Conservation (phyloP, 2,888 invertebrate species). For the Heliconius cydno region DNA sequence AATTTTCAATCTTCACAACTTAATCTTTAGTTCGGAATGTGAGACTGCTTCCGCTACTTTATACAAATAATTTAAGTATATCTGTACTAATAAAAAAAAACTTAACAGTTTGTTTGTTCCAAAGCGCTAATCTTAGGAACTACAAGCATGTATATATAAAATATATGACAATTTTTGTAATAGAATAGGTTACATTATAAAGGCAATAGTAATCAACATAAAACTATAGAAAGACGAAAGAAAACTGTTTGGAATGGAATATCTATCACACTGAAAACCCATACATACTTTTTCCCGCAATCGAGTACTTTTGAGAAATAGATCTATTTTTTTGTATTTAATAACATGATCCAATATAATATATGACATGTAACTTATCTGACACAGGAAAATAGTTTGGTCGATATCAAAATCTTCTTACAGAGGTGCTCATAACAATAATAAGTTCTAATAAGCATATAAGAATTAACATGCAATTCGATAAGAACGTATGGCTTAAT, state of each 20-base stretch:
- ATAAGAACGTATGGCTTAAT: neutral
- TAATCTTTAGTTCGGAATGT: slow-evolving; percentile 45
- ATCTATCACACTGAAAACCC: neutral
- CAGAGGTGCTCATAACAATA: too few relatives aligned
- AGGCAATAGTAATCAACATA: too few relatives aligned
- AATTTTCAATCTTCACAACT: slow-evolving; percentile 43
- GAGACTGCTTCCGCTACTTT: slow-evolving; percentile 33
- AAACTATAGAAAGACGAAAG: too few relatives aligned
- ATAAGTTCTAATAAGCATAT: neutral
- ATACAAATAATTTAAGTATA: slow-evolving; percentile 1
- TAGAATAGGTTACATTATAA: too few relatives aligned
- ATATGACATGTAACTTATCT: neutral
- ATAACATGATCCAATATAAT: neutral
- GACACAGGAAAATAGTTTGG: neutral
- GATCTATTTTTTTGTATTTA: neutral
- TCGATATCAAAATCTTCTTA: neutral
- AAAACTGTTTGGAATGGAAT: too few relatives aligned
- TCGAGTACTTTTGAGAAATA: neutral
- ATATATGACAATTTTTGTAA: too few relatives aligned
- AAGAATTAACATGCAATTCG: neutral
- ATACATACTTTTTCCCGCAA: neutral
- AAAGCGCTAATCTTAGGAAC: too few relatives aligned
- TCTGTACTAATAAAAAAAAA: neutral
- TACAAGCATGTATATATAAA: too few relatives aligned
- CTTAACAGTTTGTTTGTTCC: too few relatives aligned